Evolutionary conservation across 2,888 invertebrate genomes (phyloP).

Genomic region (Mellilla xanthometata): DNA sequence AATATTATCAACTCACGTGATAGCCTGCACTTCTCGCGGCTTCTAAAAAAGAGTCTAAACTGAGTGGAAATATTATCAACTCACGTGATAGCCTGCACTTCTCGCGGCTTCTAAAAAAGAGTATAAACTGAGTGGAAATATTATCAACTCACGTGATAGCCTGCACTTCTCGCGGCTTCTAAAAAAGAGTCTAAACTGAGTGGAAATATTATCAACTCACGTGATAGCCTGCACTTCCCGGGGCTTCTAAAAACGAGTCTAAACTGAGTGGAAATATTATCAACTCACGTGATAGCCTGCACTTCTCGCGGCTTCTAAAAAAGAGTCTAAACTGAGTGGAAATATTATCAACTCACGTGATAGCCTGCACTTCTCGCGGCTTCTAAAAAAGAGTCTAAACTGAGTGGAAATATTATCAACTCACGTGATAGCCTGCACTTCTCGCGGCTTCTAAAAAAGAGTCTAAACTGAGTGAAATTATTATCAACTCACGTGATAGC

Average conservation of each 20-base stretch:
- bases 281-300: conserved; percentile 53
- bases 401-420: not conserved
- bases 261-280: too few species aligned
- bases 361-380: conserved; percentile 5
- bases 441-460: not conserved
- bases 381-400: not conserved
- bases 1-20: conserved; percentile 54
- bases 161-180: conserved; percentile 1
- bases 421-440: conserved; percentile 22
- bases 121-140: not conserved
- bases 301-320: conserved; percentile 33
- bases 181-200: not conserved
- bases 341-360: conserved; percentile 23
- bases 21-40: conserved; percentile 5
- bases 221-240: conserved; percentile 32
- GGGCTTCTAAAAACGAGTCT: not conserved
- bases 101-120: not conserved
- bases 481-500: conserved; percentile 54
- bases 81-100: conserved; percentile 43
- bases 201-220: conserved; percentile 52
- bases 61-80: conserved; percentile 33
- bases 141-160: conserved; percentile 50
- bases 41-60: not conserved
- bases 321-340: not conserved
- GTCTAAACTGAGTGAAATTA: not conserved